Conservation (phyloP, 2,797 vertebrate genomes). For the Babyrousa celebensis region DNA sequence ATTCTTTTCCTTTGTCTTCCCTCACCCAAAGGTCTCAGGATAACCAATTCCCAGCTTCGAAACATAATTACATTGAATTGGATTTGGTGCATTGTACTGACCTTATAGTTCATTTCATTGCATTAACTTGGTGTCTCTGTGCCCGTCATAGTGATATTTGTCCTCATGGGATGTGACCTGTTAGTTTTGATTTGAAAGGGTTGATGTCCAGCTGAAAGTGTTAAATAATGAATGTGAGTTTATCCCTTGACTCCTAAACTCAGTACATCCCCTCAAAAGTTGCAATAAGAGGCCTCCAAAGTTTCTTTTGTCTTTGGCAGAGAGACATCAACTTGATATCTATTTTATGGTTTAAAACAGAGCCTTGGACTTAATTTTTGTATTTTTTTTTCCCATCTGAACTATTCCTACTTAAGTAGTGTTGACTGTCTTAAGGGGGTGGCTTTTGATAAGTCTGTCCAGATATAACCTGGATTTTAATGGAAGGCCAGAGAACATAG, state of each 20-base stretch:
- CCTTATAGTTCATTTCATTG: not conserved
- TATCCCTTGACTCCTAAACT: constrained; percentile 25
- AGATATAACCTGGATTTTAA: not conserved
- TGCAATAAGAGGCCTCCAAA: not conserved
- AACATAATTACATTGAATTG: constrained; percentile 21
- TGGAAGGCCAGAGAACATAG: not conserved
- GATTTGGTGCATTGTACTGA: not conserved
- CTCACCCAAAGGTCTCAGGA: not conserved
- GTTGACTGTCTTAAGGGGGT: not conserved
- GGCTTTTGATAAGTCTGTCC: not conserved
- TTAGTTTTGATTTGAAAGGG: constrained; percentile 28
- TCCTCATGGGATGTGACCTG: not conserved
- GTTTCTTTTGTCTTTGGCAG: not conserved
- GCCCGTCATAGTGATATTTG: not conserved
- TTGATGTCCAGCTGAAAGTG: not conserved
- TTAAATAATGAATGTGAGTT: constrained; percentile 45
- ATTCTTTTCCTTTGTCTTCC: not conserved
- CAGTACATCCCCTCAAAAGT: not conserved
- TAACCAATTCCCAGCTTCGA: not conserved
- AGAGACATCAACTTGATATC: not conserved
- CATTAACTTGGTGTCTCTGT: not conserved
- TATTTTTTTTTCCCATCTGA: not conserved
- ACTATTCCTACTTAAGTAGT: not conserved
- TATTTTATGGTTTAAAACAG: constrained; percentile 40
- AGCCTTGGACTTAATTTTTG: constrained; percentile 6